phyloP scores from a whole-genome alignment of 2,797 vertebrate genomes.

The Amphiprion clarkii region DNA sequence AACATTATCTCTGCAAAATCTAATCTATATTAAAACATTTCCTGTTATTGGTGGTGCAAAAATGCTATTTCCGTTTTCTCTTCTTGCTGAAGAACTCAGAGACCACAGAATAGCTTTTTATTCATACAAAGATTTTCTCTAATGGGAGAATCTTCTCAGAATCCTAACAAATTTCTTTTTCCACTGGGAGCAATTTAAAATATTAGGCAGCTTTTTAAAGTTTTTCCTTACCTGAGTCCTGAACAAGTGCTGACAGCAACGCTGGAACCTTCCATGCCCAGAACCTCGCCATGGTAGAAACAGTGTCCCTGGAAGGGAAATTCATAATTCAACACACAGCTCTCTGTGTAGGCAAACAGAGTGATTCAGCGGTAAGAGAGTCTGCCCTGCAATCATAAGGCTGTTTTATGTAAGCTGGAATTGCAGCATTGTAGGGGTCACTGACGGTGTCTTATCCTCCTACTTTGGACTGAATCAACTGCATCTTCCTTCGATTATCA shows the following conservation, averaged over 20 bases:
- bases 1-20: slow-evolving; percentile 4
- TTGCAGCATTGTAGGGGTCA: background rate
- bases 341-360: background rate
- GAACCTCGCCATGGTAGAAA: slow-evolving; percentile 93
- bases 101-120: background rate
- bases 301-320: slow-evolving; percentile 90
- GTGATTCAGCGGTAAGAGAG: background rate
- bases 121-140: slow-evolving; percentile 11
- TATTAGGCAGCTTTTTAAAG: background rate
- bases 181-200: background rate
- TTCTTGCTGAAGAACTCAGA: slow-evolving; percentile 1
- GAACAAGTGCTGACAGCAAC: slow-evolving; percentile 91
- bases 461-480: background rate
- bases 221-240: slow-evolving; percentile 91
- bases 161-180: slow-evolving; percentile 1
- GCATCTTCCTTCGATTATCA: slow-evolving; percentile 14
- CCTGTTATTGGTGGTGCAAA: background rate
- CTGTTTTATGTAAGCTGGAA: background rate
- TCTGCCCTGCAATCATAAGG: background rate
- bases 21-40: slow-evolving; percentile 12
- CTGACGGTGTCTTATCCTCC: background rate
- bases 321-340: slow-evolving; percentile 24
- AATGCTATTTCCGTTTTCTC: background rate
- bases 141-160: slow-evolving; percentile 10
- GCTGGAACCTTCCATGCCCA: slow-evolving; percentile 85